Evolutionary conservation across 2,888 invertebrate species (phyloP), one percentile per base, ranked within the genome.

Genomic region (Campopleginae sp.): DNA sequence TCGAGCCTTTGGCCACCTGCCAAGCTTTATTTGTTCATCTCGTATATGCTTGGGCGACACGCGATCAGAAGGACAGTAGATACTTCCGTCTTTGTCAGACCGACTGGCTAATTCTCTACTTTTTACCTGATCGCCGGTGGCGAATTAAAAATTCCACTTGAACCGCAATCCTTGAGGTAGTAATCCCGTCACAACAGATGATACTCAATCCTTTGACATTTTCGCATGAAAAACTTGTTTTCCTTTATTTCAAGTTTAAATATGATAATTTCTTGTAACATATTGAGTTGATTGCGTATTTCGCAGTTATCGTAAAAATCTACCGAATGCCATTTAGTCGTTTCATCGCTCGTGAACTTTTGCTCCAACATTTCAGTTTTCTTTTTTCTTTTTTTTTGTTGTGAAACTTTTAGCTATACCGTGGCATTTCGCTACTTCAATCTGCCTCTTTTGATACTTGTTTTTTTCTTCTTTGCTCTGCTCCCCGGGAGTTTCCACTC

Each of bases 1-100:
- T 66, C 86, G 80, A 80, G 86, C 68, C 82, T 88, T 88, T 89
- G 91, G 91, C 90, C 70, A 31, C 0, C 19, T 71, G 88, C 91
- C 90, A 90, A 80, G 83, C 61, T 87, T 90, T 89, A 89, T 89
- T 88, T 88, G 87, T 88, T 89, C 76, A 70, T 86, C 81, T 78
- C 86, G 85, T 87, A 87, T 58, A 58, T 87, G 88, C 87, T 87
- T 88, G 88, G 83, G 65, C 71, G 76, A 63, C 63, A 31, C 68
- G 76, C 80, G 51, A 75, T 61, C 61, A 66, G 61, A 74, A 72
- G 51, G 74, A 68, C 68, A 78, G 17, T 48, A 44, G 58, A 63
- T n/a, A 33, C 38, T 85, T 72, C 74, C 46, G 54, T 78, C 58
- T 78, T 70, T 63, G 68, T 74, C 72, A n/a, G 19, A 44, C 33